Base-by-base conservation (phyloP, 2,113 vertebrate genomes). In the Aegotheles bennettii region DNA sequence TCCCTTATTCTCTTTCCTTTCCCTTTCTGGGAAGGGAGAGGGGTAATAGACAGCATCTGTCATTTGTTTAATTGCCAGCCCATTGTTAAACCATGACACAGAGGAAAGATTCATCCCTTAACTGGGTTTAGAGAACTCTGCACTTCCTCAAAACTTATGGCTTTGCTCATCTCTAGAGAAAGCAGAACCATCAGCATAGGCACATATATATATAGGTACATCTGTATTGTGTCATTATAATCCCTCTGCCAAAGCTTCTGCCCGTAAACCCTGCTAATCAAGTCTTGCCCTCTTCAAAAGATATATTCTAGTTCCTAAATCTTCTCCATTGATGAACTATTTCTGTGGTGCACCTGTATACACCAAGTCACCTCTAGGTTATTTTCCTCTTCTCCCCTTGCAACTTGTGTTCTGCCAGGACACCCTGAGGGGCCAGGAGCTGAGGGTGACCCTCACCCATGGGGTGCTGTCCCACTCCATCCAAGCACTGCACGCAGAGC, bases 261-360 rank as follows among this genome's bases (percentile, higher is more conserved):
- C 25, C 29, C 40, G 42, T 9, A 56, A 78, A 35, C 11, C 13
- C 31, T 38, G 33, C 17, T 80, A 28, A 84, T 67, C 29, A 67
- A 75, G 29, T 24, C 60, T n/a, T 71, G 16, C 9, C 36, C 29
- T 16, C 47, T 75, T 70, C 42, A 63, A 40, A 85, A 85, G 42
- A 43, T 7, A 3, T 8, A 11, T 50, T 36, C 20, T 5, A 38
- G 38, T 15, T 67, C 67, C 21, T 50, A 63, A 70, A 47, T 53
- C 31, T 84, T 64, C 40, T 84, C 12, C 7, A 1, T 0, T 54
- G 56, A 11, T 48, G 28, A 50, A 1, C 38, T 31, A 1, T 36
- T 78, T 53, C 64, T 2, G 2, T 42, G 43, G 28, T 28, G 24
- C 8, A 33, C 21, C 13, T 45, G 14, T 56, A 40, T 28, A 28